Evolutionary conservation across 1,140 invertebrate species (phyloP).

Genomic region (Sarcophaga peregrina): DNA sequence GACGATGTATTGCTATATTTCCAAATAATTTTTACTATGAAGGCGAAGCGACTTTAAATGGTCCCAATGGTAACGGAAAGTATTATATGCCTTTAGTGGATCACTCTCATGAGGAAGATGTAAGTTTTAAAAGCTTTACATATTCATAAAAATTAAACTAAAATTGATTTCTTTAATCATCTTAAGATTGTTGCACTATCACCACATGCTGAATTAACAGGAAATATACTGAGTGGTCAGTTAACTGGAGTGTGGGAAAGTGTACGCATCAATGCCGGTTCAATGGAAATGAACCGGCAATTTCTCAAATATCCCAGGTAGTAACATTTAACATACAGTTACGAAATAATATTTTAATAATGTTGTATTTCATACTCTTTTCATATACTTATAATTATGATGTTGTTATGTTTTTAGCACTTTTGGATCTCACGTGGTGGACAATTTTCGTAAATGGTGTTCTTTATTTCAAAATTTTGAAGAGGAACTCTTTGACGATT

Average conservation of each 20-base stretch:
- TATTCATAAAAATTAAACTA: background rate
- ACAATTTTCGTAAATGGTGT: constrained; percentile 59
- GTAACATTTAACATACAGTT: constrained; percentile 49
- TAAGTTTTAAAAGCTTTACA: constrained; percentile 12
- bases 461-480: constrained; percentile 62
- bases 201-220: constrained; percentile 41
- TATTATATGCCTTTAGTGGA: constrained; percentile 76
- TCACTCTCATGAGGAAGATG: background rate
- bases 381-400: background rate
- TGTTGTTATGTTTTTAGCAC: constrained; percentile 44
- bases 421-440: constrained; percentile 54
- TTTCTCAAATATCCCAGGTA: constrained; percentile 74
- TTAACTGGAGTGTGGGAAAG: constrained; percentile 84
- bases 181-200: constrained; percentile 8
- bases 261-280: constrained; percentile 81
- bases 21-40: constrained; percentile 91
- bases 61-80: constrained; percentile 78
- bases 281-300: constrained; percentile 75
- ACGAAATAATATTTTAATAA: background rate
- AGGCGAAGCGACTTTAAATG: constrained; percentile 78
- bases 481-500: constrained; percentile 66
- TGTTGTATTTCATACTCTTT: too few species aligned
- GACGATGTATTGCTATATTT: constrained; percentile 86
- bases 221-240: constrained; percentile 68
- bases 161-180: background rate